A percentile compares a stretch with the other conserved stretches of the same genome.
These are phyloP conservation scores for Muntiacus reevesi DNA, from an alignment of 2,113 vertebrate genomes.

Conservation along the genomic window DNA sequence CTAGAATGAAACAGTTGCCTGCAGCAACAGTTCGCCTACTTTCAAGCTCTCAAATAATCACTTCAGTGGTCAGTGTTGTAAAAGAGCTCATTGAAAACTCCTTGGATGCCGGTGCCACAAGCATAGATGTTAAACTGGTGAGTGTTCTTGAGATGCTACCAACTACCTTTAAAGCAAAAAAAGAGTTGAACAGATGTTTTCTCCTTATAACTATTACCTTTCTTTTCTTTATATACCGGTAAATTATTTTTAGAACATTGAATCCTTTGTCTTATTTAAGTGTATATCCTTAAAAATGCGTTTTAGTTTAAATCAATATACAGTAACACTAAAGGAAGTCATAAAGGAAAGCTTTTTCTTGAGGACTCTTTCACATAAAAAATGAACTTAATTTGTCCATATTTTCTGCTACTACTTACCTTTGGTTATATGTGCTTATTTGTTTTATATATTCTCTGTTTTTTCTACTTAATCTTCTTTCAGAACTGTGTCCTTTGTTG, in stretches of 20 bases:
- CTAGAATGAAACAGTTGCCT: slow-evolving; percentile 92
- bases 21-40: slow-evolving; percentile 88
- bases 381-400: not conserved
- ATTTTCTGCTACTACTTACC: not conserved
- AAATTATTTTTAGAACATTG: not conserved
- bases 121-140: slow-evolving; percentile 93
- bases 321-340: slow-evolving; percentile 1
- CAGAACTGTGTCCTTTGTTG: not conserved
- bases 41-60: slow-evolving; percentile 96
- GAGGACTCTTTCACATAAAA: not conserved
- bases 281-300: slow-evolving; percentile 26
- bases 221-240: not conserved
- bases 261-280: not conserved
- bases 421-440: slow-evolving; percentile 22
- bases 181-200: not conserved
- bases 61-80: slow-evolving; percentile 91
- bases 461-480: slow-evolving; percentile 20
- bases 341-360: not conserved
- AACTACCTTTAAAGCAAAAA: not conserved
- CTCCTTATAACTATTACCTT: not conserved
- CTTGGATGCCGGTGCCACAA: slow-evolving; percentile 91
- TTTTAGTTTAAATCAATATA: not conserved
- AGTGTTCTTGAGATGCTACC: slow-evolving; percentile 45
- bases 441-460: not conserved
- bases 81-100: slow-evolving; percentile 97